Percentiles rank a stretch among this genome's conserved stretches.
Evolutionary conservation across 2,888 invertebrate genomes (phyloP).

Genomic region (Gonocerus acuteangulatus): DNA sequence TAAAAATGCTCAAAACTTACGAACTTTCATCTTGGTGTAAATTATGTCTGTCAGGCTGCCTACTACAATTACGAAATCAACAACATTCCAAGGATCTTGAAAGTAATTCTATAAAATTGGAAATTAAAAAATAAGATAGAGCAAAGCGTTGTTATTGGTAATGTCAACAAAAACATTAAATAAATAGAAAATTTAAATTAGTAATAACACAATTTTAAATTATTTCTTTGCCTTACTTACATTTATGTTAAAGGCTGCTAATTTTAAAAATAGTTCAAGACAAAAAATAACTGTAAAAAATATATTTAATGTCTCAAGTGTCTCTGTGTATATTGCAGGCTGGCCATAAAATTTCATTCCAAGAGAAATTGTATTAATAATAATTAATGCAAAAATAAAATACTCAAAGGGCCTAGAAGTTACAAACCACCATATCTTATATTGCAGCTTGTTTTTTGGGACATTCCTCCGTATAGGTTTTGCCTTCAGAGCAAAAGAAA

Average conservation of each 20-base stretch:
- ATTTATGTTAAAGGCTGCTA: conserved; percentile 95
- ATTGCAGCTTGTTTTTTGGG: conserved; percentile 94
- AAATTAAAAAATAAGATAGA: too few relatives aligned
- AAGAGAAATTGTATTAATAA: conserved; percentile 93
- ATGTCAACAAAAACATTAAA: too few relatives aligned
- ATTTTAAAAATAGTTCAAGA: conserved; percentile 93
- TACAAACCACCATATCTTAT: conserved; percentile 98
- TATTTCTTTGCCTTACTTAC: conserved; percentile 51
- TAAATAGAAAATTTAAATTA: too few relatives aligned
- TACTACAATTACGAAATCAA: conserved; percentile 92
- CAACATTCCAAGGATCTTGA: conserved; percentile 94
- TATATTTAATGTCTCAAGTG: conserved; percentile 89
- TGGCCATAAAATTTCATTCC: conserved; percentile 96
- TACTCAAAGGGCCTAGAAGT: conserved; percentile 98
- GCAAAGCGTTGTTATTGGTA: too few relatives aligned
- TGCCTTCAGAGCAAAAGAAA: conserved; percentile 87
- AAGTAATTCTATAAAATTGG: conserved; percentile 87
- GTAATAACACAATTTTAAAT: not conserved
- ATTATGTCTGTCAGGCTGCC: conserved; percentile 96
- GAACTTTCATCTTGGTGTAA: conserved; percentile 90
- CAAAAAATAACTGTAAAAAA: conserved; percentile 97
- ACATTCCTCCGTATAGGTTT: conserved; percentile 91
- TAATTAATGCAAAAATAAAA: conserved; percentile 92
- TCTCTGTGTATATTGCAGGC: conserved; percentile 69
- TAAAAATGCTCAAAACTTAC: conserved; percentile 43